These are phyloP conservation scores for Ascidia mentula DNA, from an alignment of 23 tunicate species.

Conservation along the genomic window DNA sequence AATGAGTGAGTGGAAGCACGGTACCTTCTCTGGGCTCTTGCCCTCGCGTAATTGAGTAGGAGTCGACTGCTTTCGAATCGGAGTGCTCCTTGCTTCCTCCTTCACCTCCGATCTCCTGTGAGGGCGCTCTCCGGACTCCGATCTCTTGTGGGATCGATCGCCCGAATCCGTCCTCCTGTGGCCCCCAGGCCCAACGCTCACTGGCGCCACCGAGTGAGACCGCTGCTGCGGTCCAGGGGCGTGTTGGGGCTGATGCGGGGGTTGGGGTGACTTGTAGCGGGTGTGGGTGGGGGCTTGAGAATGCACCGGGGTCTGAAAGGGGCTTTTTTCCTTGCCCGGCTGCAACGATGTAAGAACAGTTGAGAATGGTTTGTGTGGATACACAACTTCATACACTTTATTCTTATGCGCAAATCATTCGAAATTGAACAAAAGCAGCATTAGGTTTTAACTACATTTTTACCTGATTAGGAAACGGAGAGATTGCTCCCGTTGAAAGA, in stretches of 20 bases:
- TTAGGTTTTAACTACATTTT: background rate
- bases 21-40: conserved; percentile 32
- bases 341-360: background rate
- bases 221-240: conserved; percentile 23
- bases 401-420: background rate
- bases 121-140: background rate
- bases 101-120: background rate
- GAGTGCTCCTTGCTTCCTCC: background rate
- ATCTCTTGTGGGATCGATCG: background rate
- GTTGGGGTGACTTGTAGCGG: conserved; percentile 26
- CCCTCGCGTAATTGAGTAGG: conserved; percentile 7
- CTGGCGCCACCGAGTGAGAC: conserved; percentile 8
- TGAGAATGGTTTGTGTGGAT: background rate
- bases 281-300: conserved; percentile 24
- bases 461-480: conserved; percentile 29
- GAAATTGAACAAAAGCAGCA: background rate
- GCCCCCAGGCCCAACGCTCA: background rate
- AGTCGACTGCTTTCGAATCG: conserved; percentile 23
- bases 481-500: conserved; percentile 21
- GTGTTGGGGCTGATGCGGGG: conserved; percentile 1
- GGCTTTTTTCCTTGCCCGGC: conserved; percentile 11
- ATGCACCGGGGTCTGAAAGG: background rate
- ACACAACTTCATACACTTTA: background rate
- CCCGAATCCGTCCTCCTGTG: background rate
- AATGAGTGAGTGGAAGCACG: too few relatives aligned